Evolutionary conservation across 2,797 vertebrate genomes (phyloP).

Genomic region (Helicolenus hilgendorfi): DNA sequence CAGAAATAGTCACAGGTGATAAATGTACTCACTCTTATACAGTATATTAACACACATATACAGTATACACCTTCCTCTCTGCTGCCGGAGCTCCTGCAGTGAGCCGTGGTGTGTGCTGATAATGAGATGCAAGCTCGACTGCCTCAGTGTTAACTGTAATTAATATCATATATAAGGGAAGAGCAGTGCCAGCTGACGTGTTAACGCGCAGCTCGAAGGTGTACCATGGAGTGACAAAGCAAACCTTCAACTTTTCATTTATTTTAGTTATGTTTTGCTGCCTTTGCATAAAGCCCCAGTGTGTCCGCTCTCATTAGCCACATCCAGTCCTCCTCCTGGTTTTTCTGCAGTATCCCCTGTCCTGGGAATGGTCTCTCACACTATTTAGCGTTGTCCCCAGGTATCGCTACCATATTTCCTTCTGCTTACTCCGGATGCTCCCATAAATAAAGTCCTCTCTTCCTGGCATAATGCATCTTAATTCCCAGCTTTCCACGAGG

Average conservation of each 20-base stretch:
- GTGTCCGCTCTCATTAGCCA: constrained; percentile 66
- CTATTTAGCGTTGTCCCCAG: constrained; percentile 79
- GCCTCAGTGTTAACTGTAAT: constrained; percentile 69
- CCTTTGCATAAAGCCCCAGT: constrained; percentile 37
- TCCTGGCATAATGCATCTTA: constrained; percentile 82
- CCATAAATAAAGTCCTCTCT: constrained; percentile 85
- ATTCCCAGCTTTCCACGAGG: constrained; percentile 86
- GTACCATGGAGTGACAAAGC: constrained; percentile 6
- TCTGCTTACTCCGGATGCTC: constrained; percentile 83
- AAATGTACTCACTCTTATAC: neutral
- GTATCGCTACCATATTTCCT: constrained; percentile 84
- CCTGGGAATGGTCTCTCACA: constrained; percentile 71
- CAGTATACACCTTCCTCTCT: neutral
- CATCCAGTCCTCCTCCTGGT: constrained; percentile 54
- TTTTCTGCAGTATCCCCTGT: constrained; percentile 60
- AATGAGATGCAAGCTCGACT: constrained; percentile 66
- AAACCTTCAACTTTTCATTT: constrained; percentile 54
- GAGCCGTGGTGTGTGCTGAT: constrained; percentile 17
- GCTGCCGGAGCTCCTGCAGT: neutral
- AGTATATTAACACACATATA: neutral
- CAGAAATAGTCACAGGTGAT: constrained; percentile 38
- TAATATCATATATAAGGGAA: constrained; percentile 64
- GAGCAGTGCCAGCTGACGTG: constrained; percentile 32
- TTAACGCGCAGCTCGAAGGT: constrained; percentile 36
- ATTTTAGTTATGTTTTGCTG: constrained; percentile 48